phyloP scores from a whole-genome alignment of 2,113 vertebrate genomes.

The Nibea albiflora region DNA sequence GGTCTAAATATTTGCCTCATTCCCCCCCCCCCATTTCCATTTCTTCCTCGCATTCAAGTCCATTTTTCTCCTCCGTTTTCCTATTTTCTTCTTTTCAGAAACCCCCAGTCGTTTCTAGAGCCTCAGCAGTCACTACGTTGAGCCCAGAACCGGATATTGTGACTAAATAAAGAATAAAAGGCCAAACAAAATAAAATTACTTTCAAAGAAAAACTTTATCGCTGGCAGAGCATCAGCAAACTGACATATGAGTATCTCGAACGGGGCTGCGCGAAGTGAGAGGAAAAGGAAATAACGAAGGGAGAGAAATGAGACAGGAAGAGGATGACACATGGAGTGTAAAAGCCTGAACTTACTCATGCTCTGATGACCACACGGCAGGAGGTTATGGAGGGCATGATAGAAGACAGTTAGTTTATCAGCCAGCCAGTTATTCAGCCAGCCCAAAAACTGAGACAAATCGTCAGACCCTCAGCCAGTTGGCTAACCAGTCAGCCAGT shows the following conservation, averaged over 20 bases:
- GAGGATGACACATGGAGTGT: conserved; percentile 30
- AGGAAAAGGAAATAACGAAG: neutral
- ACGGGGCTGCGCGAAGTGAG: neutral
- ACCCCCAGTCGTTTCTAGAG: neutral
- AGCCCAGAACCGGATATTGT: neutral
- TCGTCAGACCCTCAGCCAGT: neutral
- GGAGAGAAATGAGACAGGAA: conserved; percentile 12
- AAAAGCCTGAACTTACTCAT: conserved; percentile 28
- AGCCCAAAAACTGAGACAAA: neutral
- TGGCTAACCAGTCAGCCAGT: neutral
- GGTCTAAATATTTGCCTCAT: conserved; percentile 4
- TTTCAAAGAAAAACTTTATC: neutral
- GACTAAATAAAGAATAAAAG: neutral
- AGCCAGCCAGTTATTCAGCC: conserved; percentile 25
- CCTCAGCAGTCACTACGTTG: neutral
- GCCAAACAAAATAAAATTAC: neutral
- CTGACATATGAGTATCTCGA: neutral
- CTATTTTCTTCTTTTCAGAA: conserved; percentile 2
- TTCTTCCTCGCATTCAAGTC: neutral
- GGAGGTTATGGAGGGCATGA: conserved; percentile 35
- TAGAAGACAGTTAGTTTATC: conserved; percentile 23
- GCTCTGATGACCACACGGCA: conserved; percentile 33
- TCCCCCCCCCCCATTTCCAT: neutral
- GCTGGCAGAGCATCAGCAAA: neutral
- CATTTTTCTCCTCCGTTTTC: neutral